Conservation (phyloP, 2,113 vertebrate genomes). For the Pelusios castaneus region DNA sequence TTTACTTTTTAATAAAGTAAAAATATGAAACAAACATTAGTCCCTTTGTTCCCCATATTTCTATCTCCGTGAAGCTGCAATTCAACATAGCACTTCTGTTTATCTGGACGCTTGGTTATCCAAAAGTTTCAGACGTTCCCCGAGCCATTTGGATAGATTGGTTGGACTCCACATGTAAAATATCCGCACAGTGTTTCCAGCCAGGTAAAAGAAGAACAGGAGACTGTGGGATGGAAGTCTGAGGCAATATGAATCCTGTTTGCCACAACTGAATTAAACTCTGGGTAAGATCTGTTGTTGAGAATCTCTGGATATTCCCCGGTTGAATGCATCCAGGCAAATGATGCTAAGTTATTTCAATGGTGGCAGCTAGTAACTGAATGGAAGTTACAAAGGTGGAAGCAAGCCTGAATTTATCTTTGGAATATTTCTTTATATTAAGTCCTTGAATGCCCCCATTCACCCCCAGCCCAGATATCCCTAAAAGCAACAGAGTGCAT, state of each 20-base stretch:
- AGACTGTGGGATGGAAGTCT: not conserved
- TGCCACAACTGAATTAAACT: not conserved
- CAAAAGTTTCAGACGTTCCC: not conserved
- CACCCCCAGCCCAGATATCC: not conserved
- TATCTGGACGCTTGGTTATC: not conserved
- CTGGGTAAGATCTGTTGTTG: not conserved
- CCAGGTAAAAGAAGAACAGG: fast-evolving
- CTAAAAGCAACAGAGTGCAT: not conserved
- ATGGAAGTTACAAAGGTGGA: conserved; percentile 1
- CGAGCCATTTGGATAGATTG: not conserved
- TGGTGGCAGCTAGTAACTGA: not conserved
- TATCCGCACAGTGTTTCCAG: too few species aligned
- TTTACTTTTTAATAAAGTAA: not conserved
- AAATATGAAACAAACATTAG: not conserved
- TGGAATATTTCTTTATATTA: not conserved
- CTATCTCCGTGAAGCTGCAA: not conserved
- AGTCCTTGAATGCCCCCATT: not conserved
- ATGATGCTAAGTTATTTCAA: not conserved
- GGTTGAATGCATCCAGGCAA: not conserved
- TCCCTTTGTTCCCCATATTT: not conserved
- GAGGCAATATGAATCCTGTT: not conserved
- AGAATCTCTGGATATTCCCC: conserved; percentile 17
- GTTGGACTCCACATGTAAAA: not conserved
- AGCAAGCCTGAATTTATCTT: not conserved
- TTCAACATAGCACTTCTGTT: not conserved